phyloP scores from a whole-genome alignment of 2,113 vertebrate genomes.

The Oenanthe melanoleuca region DNA sequence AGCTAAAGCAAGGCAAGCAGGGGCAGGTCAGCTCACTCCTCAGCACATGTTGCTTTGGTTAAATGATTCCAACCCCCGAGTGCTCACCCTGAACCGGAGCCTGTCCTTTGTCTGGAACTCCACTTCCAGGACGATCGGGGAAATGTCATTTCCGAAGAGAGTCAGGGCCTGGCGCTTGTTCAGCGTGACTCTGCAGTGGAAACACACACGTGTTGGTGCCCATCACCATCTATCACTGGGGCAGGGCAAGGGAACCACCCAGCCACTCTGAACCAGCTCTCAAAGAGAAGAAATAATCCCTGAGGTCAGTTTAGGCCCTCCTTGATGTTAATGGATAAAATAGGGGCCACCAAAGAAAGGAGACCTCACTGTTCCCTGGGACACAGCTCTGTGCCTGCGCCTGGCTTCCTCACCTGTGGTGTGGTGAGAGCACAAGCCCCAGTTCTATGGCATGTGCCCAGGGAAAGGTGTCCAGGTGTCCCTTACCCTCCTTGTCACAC shows the following conservation, averaged over 20 bases:
- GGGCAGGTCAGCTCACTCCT: not conserved
- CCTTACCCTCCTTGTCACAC: rapidly evolving
- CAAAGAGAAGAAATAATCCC: not conserved
- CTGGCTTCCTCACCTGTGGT: rapidly evolving
- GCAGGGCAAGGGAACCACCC: rapidly evolving
- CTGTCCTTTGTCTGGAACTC: slow-evolving; percentile 49
- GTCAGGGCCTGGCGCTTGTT: slow-evolving; percentile 7
- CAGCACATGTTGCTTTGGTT: not conserved
- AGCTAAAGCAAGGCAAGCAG: not conserved
- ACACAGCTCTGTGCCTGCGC: not conserved
- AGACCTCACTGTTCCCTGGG: not conserved
- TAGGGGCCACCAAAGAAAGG: not conserved
- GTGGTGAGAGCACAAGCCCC: rapidly evolving
- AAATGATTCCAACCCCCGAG: not conserved
- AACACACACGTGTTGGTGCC: not conserved
- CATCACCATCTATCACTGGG: rapidly evolving
- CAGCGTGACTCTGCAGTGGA: not conserved
- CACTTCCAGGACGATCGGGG: not conserved
- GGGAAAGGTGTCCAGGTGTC: rapidly evolving
- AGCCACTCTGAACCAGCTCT: not conserved
- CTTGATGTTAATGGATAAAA: not conserved
- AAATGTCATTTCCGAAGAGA: slow-evolving; percentile 39
- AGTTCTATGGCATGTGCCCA: rapidly evolving
- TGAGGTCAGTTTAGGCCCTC: not conserved
- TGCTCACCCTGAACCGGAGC: slow-evolving; percentile 48